These are phyloP conservation scores for Linurgus olivaceus DNA, from an alignment of 2,797 vertebrate species.

Conservation along the genomic window DNA sequence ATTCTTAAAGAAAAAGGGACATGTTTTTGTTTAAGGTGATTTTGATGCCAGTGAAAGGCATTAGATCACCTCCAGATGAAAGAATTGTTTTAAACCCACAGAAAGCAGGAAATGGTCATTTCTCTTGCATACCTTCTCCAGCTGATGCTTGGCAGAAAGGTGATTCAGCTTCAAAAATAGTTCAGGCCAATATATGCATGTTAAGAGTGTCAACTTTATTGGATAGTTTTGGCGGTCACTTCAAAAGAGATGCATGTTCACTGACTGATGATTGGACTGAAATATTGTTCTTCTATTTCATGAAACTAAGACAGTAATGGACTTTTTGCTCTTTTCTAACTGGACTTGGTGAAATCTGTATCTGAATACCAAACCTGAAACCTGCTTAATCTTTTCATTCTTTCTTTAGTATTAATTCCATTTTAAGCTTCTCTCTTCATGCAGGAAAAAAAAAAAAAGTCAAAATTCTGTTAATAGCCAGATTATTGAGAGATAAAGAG, in stretches of 20 bases:
- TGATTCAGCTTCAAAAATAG: neutral
- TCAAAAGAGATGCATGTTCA: neutral
- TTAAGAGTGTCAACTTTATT: neutral
- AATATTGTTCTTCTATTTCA: neutral
- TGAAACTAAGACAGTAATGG: neutral
- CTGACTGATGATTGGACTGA: neutral
- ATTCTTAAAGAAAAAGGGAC: neutral
- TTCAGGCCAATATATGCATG: neutral
- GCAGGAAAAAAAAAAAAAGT: neutral
- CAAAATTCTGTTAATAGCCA: neutral
- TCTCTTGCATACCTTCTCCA: neutral
- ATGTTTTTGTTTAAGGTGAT: neutral
- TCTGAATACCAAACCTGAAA: constrained; percentile 14
- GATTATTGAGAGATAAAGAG: constrained; percentile 8
- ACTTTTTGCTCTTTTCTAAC: constrained; percentile 31
- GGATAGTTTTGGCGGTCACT: neutral
- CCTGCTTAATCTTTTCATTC: neutral
- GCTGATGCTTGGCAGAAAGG: neutral
- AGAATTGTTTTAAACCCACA: neutral
- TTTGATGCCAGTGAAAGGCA: neutral
- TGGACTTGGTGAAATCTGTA: neutral
- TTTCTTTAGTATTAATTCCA: neutral
- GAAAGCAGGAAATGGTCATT: neutral
- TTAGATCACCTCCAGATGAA: neutral
- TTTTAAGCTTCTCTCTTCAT: neutral